A percentile compares a stretch with the other conserved stretches of the same genome.
These are phyloP conservation scores for Ormyrus nitidulus DNA, from an alignment of 2,888 invertebrate genomes.

Conservation along the genomic window DNA sequence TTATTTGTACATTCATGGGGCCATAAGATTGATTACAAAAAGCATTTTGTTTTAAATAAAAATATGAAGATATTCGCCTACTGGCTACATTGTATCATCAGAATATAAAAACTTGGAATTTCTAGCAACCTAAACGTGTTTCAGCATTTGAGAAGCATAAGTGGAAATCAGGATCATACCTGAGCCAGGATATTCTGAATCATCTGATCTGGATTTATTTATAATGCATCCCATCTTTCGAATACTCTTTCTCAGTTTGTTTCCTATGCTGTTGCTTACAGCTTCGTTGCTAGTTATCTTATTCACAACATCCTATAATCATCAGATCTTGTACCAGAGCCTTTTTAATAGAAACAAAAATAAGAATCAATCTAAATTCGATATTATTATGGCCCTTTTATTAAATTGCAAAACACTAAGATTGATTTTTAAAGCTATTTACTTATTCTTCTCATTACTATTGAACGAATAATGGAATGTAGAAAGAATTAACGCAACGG, in stretches of 20 bases:
- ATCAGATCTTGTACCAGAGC: conserved; percentile 46
- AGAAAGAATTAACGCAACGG: too few species aligned
- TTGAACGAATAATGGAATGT: too few species aligned
- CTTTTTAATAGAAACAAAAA: conserved; percentile 50
- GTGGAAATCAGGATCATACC: conserved; percentile 52
- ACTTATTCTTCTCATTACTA: too few species aligned
- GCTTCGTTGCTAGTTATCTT: conserved; percentile 44
- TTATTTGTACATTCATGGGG: not conserved
- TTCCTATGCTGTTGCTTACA: conserved; percentile 49
- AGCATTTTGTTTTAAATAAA: conserved; percentile 17
- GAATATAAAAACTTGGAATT: conserved; percentile 23
- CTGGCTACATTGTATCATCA: conserved; percentile 7
- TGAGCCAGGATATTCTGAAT: conserved; percentile 56
- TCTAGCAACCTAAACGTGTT: conserved; percentile 42
- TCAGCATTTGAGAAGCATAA: conserved; percentile 42
- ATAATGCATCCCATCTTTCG: conserved; percentile 56
- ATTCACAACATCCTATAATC: conserved; percentile 46
- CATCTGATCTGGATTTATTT: conserved; percentile 50
- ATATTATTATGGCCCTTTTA: not conserved
- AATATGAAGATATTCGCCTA: conserved; percentile 30
- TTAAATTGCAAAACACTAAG: conserved; percentile 1
- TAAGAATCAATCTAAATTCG: conserved; percentile 34
- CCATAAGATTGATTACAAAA: not conserved
- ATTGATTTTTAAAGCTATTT: too few species aligned
- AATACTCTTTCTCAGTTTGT: conserved; percentile 52